Percentiles rank a stretch among this genome's conserved stretches.
These are phyloP conservation scores for Oncorhynchus mykiss DNA, from an alignment of 2,113 vertebrate genomes.

Conservation along the genomic window DNA sequence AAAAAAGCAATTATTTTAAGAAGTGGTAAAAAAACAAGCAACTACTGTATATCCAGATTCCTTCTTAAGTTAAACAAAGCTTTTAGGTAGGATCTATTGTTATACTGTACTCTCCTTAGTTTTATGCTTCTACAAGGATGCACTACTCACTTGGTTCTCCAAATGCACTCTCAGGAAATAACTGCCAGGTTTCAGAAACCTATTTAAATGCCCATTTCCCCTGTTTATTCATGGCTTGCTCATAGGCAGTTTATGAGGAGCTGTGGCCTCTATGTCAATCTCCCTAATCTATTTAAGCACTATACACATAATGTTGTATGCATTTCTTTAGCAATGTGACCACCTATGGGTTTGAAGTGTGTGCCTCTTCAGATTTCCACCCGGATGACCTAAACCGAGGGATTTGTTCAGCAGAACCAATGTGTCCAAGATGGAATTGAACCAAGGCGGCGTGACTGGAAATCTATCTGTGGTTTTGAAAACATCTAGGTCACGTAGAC, in stretches of 20 bases:
- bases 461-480: neutral
- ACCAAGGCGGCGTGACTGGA: neutral
- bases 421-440: neutral
- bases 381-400: neutral
- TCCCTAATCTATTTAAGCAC: constrained; percentile 60
- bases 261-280: constrained; percentile 48
- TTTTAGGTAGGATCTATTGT: constrained; percentile 29
- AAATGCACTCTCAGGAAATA: constrained; percentile 47
- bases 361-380: neutral
- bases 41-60: too few species aligned
- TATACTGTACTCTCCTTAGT: constrained; percentile 32
- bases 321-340: neutral
- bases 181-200: constrained; percentile 47
- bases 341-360: neutral
- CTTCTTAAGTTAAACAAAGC: constrained; percentile 18
- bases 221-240: constrained; percentile 46
- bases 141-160: constrained; percentile 42
- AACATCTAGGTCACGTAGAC: neutral
- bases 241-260: constrained; percentile 50
- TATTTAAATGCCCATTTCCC: constrained; percentile 33
- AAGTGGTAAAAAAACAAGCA: too few species aligned
- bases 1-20: too few species aligned
- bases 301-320: constrained; percentile 13
- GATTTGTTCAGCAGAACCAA: neutral
- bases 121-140: constrained; percentile 31